A percentile compares a stretch with the other conserved stretches of the same genome.
phyloP scores from a whole-genome alignment of 37 sponge, comb jelly and placozoan genomes.

The Tethya wilhelma region DNA sequence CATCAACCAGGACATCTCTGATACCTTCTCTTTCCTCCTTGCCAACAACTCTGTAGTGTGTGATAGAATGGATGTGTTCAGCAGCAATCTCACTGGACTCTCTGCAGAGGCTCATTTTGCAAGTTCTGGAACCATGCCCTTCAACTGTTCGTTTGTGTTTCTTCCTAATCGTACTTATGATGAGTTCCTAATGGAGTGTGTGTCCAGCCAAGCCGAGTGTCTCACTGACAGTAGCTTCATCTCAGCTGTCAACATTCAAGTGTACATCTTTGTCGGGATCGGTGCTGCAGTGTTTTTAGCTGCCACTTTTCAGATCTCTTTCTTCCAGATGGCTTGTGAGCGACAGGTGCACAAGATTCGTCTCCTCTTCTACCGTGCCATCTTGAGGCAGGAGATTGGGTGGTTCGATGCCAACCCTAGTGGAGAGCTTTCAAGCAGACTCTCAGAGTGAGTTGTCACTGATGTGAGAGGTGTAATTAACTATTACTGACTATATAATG shows the following conservation, averaged over 20 bases:
- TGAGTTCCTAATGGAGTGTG: neutral
- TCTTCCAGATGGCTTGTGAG: conserved; percentile 69
- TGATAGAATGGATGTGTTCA: neutral
- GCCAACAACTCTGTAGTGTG: neutral
- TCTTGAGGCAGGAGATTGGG: conserved; percentile 83
- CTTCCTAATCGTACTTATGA: neutral
- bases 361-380: conserved; percentile 47
- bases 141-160: neutral
- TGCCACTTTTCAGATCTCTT: conserved; percentile 54
- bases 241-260: neutral
- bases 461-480: too few species aligned
- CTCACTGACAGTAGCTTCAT: conserved; percentile 11
- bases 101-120: neutral
- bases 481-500: neutral
- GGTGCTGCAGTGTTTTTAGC: conserved; percentile 45
- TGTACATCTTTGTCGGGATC: conserved; percentile 43
- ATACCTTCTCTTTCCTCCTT: neutral
- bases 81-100: neutral
- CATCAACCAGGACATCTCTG: conserved; percentile 31
- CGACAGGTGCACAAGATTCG: conserved; percentile 77
- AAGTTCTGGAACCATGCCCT: too few species aligned
- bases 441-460: conserved; percentile 56
- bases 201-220: neutral
- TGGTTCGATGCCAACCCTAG: conserved; percentile 86
- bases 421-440: conserved; percentile 74